Conservation (phyloP, 2,888 invertebrate species). For the Parelbella ahira region DNA sequence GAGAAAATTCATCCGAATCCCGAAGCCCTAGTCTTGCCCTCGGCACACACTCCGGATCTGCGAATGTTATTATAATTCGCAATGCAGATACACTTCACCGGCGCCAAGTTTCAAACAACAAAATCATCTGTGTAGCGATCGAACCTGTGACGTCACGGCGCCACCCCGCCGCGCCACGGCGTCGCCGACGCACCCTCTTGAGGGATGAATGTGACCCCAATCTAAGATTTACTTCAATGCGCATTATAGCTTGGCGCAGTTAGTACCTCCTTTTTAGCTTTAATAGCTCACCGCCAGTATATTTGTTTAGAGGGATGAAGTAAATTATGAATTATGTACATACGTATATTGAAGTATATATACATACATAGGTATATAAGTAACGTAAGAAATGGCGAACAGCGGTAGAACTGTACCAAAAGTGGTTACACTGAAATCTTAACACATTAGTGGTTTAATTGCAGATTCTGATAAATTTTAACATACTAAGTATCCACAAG, state of each 20-base stretch:
- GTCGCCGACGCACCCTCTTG: constrained; percentile 62
- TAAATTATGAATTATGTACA: not conserved
- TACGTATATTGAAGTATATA: no score
- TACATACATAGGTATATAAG: no score
- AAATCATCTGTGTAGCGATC: constrained; percentile 57
- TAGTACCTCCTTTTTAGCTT: constrained; percentile 6
- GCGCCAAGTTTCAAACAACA: constrained; percentile 17
- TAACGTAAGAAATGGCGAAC: no score
- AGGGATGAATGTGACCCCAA: constrained; percentile 60
- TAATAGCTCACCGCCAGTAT: constrained; percentile 3
- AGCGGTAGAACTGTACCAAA: no score
- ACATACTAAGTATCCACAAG: no score
- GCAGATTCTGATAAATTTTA: no score
- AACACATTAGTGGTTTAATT: no score
- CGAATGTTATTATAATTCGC: constrained; percentile 12
- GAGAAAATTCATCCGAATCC: not conserved
- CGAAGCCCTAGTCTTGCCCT: constrained; percentile 2
- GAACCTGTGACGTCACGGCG: constrained; percentile 58
- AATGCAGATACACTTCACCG: constrained; percentile 14
- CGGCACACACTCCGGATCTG: constrained; percentile 1
- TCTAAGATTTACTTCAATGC: constrained; percentile 36
- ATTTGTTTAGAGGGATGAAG: not conserved
- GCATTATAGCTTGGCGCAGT: constrained; percentile 19
- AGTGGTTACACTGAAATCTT: no score
- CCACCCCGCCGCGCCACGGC: constrained; percentile 52